Evolutionary conservation across 2,888 invertebrate genomes (phyloP), one percentile per base, ranked within the genome.

Genomic region (Coenonympha arcania): DNA sequence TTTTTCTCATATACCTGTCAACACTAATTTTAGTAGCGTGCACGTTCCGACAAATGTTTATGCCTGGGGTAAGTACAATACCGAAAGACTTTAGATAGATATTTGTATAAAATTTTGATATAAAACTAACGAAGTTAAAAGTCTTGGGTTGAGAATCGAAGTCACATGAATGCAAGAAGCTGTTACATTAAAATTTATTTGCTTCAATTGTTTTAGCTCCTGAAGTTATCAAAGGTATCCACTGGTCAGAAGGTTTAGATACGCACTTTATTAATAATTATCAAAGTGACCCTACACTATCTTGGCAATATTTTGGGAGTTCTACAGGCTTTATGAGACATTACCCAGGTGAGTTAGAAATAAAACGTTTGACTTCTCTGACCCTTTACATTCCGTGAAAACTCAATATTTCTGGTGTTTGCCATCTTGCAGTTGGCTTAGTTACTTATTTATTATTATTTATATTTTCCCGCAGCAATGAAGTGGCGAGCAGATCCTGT

Each of bases 291-390:
- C 94, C 95, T 11, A 93, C 95, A 3, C 87, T 98, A 33, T 95
- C 95, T 3, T 99, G 98, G 96, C 99, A 99, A 85, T 98, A 96
- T 78, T 99, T 99, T 79, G 98, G 99, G 57, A 98, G 97, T 76
- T 93, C 97, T 26, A 93, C 95, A 13, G 99, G 99, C 31, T 98
- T 99, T 76, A 95, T 99, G 91, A 89, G 99, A 64, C 95, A 97
- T 74, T 99, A 93, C 85, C 99, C 99, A 64, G 95, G 95, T 93
- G 86, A 70, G 39, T 47, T n/a, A n/a, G n/a, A n/a, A n/a, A n/a
- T n/a, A n/a, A n/a, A n/a, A n/a, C n/a, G n/a, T n/a, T n/a, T n/a
- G n/a, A n/a, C n/a, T n/a, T n/a, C n/a, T n/a, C n/a, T n/a, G n/a
- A n/a, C n/a, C n/a, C n/a, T n/a, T n/a, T n/a, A n/a, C n/a, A n/a